Evolutionary conservation across 2,113 vertebrate species (phyloP), one percentile per base, ranked within the genome.

Genomic region (Ranitomeya variabilis): DNA sequence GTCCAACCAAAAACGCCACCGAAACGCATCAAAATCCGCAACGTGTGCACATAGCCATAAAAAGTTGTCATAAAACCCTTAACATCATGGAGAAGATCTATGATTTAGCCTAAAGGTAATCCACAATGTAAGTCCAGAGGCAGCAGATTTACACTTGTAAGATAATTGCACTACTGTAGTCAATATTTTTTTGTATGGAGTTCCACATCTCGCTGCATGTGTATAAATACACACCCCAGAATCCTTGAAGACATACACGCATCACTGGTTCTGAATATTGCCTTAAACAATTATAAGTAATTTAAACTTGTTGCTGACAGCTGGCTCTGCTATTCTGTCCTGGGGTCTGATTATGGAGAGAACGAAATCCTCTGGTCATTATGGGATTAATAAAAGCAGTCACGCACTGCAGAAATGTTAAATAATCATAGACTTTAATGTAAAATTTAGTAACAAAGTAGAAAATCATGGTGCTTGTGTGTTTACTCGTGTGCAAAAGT

Each of bases 231-330:
- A 57, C 12, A 57, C 31, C 31, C 15, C 18, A 51, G 19, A 51
- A 51, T 6, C 37, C 14, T 0, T 16, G 31, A 0, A 74, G 10
- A 76, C 66, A 26, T 67, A 23, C 64, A 67, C 3, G 21, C 21
- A 45, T 21, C 73, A 3, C 73, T 76, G 51, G 18, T 7, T 21
- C 37, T 52, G 15, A 74, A 78, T 78, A 54, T 55, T 55, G 31
- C 11, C 11, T 57, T n/a, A 55, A 79, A 57, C 21, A 79, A 15
- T 57, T 55, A 79, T 79, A 57, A 79, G 77, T 79, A 13, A 79
- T 23, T 55, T 13, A 55, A 54, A 79, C 77, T 57, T 79, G 77
- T 23, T 79, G 52, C 52, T 23, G 77, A 79, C 77, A 79, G 52
- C 52, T 57, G 52, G 51, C 77, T 16, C 4, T 79, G 11, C 77